Base-by-base conservation (phyloP, 2,797 vertebrate genomes). In the Catharus ustulatus region DNA sequence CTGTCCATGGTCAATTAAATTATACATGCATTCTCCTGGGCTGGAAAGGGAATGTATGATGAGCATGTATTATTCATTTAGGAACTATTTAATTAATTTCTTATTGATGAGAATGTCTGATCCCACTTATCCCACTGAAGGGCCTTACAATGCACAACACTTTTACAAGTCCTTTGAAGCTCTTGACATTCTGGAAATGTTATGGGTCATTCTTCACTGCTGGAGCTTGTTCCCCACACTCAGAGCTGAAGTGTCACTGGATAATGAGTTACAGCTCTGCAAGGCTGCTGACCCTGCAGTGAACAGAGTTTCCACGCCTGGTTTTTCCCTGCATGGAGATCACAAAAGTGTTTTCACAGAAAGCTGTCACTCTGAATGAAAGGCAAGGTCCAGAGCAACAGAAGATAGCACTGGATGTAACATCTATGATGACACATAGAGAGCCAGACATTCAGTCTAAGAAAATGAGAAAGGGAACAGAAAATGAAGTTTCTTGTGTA, bases 61-160 rank as follows among this genome's bases (percentile, higher is more conserved):
- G 59, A 86, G 63, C 67, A 94, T 86, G 55, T 73, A 93, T 95
- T 94, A 95, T 93, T 95, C 76, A 93, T 88, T 91, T 59, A 95
- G 77, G 54, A 93, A 84, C 73, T 80, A 66, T 93, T 93, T 93
- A 89, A 94, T 86, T 96, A 82, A 94, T 95, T 94, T 87, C 49
- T 94, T 96, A 96, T 82, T 91, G 83, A 96, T 90, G 74, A 94
- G 71, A 69, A 64, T 48, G 63, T 86, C 74, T 96, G 79, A 95
- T 86, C 73, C 80, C 84, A 77, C 91, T 91, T 89, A 93, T 78
- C 26, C 49, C 83, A 88, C 49, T 84, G 74, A 90, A 94, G 42
- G 16, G 58, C 63, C 77, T 92, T 82, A 87, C 77, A 90, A 74
- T 46, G 63, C 52, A 67, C 66, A 86, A 69, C 55, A 78, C 36